A percentile compares a stretch with the other conserved stretches of the same genome.
These are phyloP conservation scores for Biston betularia DNA, from an alignment of 2,888 invertebrate genomes.

Conservation along the genomic window DNA sequence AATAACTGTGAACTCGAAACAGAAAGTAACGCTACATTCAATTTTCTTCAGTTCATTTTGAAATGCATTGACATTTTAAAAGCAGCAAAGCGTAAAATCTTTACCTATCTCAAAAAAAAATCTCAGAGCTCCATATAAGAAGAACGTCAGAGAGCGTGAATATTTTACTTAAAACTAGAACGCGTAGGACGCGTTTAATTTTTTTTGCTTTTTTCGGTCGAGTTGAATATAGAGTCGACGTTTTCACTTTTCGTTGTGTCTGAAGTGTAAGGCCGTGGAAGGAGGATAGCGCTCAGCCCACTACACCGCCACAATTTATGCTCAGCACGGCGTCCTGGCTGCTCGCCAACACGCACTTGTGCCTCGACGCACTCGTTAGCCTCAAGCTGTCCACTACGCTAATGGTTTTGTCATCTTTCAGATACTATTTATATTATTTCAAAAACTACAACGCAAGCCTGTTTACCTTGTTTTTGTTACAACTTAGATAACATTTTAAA, in stretches of 20 bases:
- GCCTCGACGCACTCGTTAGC: slow-evolving; percentile 70
- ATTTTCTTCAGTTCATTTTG: slow-evolving; percentile 23
- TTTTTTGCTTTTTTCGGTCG: slow-evolving; percentile 36
- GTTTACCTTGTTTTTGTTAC: slow-evolving; percentile 36
- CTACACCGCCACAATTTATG: slow-evolving; percentile 70
- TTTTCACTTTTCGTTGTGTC: slow-evolving; percentile 61
- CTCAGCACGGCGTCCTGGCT: slow-evolving; percentile 60
- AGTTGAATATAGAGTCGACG: slow-evolving; percentile 48
- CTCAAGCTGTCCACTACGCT: slow-evolving; percentile 65
- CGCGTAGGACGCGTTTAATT: slow-evolving; percentile 19
- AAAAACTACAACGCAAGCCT: slow-evolving; percentile 50
- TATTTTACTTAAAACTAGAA: slow-evolving; percentile 28
- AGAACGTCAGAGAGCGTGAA: slow-evolving; percentile 1
- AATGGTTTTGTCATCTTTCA: slow-evolving; percentile 75
- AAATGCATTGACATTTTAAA: slow-evolving; percentile 32
- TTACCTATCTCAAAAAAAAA: no score
- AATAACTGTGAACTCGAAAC: slow-evolving; percentile 32
- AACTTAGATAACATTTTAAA: not conserved
- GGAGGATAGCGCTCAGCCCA: slow-evolving; percentile 36
- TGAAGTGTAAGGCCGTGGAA: slow-evolving; percentile 42
- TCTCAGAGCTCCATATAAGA: slow-evolving; percentile 7
- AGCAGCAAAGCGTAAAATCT: not conserved
- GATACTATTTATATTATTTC: slow-evolving; percentile 57
- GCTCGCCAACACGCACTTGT: slow-evolving; percentile 55
- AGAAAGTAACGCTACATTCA: slow-evolving; percentile 23